Conservation (phyloP, 23 tunicate species). For the Styela plicata region DNA sequence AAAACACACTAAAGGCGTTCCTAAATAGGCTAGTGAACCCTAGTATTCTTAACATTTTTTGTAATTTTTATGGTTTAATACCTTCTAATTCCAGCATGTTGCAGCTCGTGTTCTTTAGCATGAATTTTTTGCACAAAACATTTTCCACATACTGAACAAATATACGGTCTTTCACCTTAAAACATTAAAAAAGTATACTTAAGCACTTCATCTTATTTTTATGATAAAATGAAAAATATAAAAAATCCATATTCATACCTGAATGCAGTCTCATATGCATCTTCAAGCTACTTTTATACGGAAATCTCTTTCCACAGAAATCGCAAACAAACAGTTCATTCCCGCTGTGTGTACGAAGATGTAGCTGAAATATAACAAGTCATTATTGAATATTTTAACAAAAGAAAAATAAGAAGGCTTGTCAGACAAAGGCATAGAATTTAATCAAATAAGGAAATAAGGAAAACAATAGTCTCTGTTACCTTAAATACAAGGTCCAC, state of each 20-base stretch:
- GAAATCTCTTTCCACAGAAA: conserved; percentile 47
- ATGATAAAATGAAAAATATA: background rate
- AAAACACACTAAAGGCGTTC: no score
- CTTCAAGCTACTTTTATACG: conserved; percentile 55
- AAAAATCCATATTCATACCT: conserved; percentile 16
- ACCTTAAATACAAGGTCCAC: no score
- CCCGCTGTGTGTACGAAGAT: conserved; percentile 51
- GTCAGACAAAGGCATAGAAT: no score
- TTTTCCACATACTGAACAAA: conserved; percentile 59
- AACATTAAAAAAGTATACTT: background rate
- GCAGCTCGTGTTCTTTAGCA: conserved; percentile 63
- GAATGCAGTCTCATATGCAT: conserved; percentile 38
- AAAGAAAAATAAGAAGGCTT: no score
- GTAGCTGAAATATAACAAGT: conserved; percentile 30
- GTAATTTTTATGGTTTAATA: no score
- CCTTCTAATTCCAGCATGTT: conserved; percentile 46
- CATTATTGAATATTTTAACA: no score
- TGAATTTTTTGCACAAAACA: conserved; percentile 53
- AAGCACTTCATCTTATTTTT: background rate
- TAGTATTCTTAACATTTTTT: no score
- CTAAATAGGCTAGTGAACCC: no score
- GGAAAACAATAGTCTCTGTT: no score
- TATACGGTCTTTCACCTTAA: conserved; percentile 40
- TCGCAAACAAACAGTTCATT: conserved; percentile 38
- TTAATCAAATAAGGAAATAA: no score